Conservation (phyloP, 2,888 invertebrate genomes). For the Ptychoptera albimana region DNA sequence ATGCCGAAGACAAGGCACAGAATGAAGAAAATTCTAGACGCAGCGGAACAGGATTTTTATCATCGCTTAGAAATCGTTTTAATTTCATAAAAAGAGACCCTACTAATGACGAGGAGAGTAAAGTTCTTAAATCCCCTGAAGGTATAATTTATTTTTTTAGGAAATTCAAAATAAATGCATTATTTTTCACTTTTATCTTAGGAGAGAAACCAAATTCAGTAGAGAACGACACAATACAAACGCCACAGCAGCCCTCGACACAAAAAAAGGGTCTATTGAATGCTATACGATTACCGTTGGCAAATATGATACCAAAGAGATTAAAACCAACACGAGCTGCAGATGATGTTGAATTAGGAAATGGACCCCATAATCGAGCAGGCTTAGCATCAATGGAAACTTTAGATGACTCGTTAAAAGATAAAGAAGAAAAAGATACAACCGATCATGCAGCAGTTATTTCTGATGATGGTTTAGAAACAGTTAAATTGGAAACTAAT, state of each 20-base stretch:
- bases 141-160: constrained; percentile 11
- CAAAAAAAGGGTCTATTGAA: constrained; percentile 37
- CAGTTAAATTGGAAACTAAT: constrained; percentile 39
- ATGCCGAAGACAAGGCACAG: constrained; percentile 12
- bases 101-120: constrained; percentile 21
- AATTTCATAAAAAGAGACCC: constrained; percentile 29
- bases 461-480: constrained; percentile 56
- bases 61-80: constrained; percentile 35
- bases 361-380: constrained; percentile 41
- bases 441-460: constrained; percentile 27
- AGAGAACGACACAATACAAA: constrained; percentile 16
- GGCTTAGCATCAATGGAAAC: constrained; percentile 71
- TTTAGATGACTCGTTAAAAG: constrained; percentile 52
- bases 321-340: constrained; percentile 25
- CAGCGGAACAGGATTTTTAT: constrained; percentile 20
- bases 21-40: constrained; percentile 23
- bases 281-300: constrained; percentile 46
- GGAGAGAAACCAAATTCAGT: not conserved
- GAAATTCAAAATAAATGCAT: constrained; percentile 8
- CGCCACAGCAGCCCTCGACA: constrained; percentile 18
- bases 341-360: constrained; percentile 35
- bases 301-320: constrained; percentile 39
- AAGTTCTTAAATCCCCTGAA: constrained; percentile 21
- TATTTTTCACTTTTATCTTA: not conserved
- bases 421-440: constrained; percentile 39